Evolutionary conservation across 2,797 vertebrate species (phyloP), one percentile per base, ranked within the genome.

Genomic region (Meda fulgida): DNA sequence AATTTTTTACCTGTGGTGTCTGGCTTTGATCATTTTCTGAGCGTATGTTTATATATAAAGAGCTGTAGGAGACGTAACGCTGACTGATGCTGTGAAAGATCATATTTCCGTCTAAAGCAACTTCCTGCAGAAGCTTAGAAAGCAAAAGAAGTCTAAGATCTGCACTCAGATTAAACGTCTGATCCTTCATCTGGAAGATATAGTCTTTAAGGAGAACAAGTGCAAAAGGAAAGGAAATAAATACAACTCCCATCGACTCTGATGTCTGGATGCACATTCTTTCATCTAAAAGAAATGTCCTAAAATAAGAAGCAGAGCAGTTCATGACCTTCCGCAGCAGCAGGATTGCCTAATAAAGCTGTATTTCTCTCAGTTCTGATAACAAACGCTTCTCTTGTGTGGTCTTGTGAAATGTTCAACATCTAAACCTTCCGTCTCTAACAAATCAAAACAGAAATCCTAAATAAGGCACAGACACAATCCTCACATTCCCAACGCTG

Each of bases 381-480:
- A 19, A 34, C 43, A 66, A 43, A 63, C 16, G 58, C 76, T 78
- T 34, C 58, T 63, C n/a, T 43, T 63, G 67, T 43, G 66, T 58
- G 79, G 51, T 81, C 80, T 71, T 81, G 51, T 31, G 53, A 81
- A 72, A 72, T 60, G 36, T 79, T 63, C 58, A 7, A 3, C 40
- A 26, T 79, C 26, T 69, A 31, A 69, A 46, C 31, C 13, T 51
- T 67, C 7, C 7, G 19, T 21, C 29, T 79, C 55, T 1, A 63
- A 66, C 38, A 80, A 53, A 21, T 80, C 79, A 40, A 26, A 31
- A 51, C 34, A 9, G 21, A 26, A n/a, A 55, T 69, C 63, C 78
- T 11, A 26, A 38, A 80, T 10, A 38, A 69, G 3, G 23, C 65
- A 6, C 29, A 16, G 19, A 65, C 48, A 19, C 48, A 46, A n/a